Conservation (phyloP, 1,140 invertebrate species). For the Alviniconcha marisindica region DNA sequence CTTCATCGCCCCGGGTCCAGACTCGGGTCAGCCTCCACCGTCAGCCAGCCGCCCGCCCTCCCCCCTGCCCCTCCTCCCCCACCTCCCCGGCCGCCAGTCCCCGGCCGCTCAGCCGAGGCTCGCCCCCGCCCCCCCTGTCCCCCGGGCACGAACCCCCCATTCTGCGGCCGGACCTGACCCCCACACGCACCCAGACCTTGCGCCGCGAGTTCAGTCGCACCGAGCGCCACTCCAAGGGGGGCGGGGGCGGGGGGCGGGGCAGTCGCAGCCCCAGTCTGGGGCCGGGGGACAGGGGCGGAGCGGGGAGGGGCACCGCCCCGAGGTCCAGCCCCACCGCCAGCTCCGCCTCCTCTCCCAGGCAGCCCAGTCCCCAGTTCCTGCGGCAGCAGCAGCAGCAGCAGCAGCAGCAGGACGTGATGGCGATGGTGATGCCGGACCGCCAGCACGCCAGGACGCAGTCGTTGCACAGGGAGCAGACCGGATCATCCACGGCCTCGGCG, state of each 20-base stretch:
- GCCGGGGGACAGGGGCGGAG: background rate
- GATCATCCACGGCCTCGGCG: background rate
- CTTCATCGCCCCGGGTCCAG: too few relatives aligned
- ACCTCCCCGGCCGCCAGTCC: background rate
- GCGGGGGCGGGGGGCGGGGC: background rate
- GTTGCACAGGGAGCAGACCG: conserved; percentile 19
- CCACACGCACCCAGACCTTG: conserved; percentile 17
- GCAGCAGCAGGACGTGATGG: background rate
- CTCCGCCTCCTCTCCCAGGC: background rate
- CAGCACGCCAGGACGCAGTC: conserved; percentile 34
- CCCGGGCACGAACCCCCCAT: background rate
- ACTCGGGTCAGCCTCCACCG: background rate
- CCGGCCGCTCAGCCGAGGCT: background rate
- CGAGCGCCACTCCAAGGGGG: background rate
- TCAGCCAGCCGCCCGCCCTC: background rate
- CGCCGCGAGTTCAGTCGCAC: conserved; percentile 35
- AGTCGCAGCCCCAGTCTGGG: conserved; percentile 30
- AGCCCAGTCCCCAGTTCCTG: background rate
- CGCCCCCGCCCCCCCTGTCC: background rate
- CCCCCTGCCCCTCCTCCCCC: background rate
- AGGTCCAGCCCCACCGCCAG: background rate
- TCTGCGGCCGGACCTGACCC: conserved; percentile 31
- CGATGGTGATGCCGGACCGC: background rate
- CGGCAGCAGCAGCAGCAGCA: background rate
- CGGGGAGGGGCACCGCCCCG: background rate